Base-by-base conservation (phyloP, 2,888 invertebrate species). In the Melitaea athalia region DNA sequence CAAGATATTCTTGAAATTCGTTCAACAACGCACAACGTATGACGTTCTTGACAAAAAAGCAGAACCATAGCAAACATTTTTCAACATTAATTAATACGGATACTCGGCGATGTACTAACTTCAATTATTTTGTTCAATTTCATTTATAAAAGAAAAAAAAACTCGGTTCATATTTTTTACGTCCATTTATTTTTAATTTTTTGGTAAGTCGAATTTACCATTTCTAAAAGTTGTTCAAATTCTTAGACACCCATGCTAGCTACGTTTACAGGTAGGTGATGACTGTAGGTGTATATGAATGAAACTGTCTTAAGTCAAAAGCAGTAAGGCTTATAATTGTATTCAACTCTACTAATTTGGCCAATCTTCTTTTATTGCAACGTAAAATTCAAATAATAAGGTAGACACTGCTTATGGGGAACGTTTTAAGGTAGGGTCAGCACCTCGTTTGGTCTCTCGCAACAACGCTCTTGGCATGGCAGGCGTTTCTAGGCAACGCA, bases 291-390 rank as follows among this genome's bases (percentile, higher is more conserved):
- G 15, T 42, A 15, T 14, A n/a, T 15, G 15, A 11, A 38, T 31
- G 42, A 42, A n/a, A 57, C 38, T 10, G 10, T 42, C 57, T 57
- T 57, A 57, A 57, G 57, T 57, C 57, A 57, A 14, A n/a, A 5
- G 57, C 0, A 15, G 38, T 42, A 57, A 42, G 31, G 57, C 11
- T 38, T 33, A 57, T 42, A 57, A 57, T 57, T 57, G 57, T n/a
- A 15, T 5, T 33, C 6, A 31, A 55, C 0, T 33, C 8, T 6
- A 14, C n/a, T 42, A 38, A n/a, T 33, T 55, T 14, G 6, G 60
- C 53, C 47, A 53, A 38, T 60, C 55, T 64, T 17, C 59, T 68
- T 60, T 64, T 68, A 68, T 55, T 47, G 17, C 45, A 7, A 47
- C 33, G 59, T 63, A 63, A 67, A 42, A 55, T 55, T 55, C 31